Evolutionary conservation across 2,113 vertebrate genomes (phyloP), one percentile per base, ranked within the genome.

Genomic region (Octodon degus): DNA sequence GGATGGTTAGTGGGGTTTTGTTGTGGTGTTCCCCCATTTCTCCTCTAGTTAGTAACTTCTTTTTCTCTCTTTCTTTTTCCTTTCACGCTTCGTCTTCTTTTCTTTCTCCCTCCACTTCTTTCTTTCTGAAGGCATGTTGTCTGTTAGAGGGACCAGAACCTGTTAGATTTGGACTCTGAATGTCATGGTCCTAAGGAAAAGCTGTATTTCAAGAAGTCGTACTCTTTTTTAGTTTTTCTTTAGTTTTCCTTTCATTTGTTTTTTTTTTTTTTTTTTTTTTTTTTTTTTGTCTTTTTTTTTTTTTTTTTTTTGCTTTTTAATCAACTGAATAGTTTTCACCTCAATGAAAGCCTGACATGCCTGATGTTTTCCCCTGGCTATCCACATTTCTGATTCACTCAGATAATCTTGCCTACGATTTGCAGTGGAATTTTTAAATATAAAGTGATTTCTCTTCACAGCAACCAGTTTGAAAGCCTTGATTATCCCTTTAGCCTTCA

Each of bases 381-480:
- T 55, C 91, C 92, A 86, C 68, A 97, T 90, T 94, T 95, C 91
- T 97, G 90, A 95, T 85, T 92, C 92, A 94, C 81, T 65, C 80
- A 81, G 55, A 32, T 94, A 96, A 97, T 81, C 55, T 90, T 90
- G 88, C 79, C 79, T 94, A 85, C 89, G 91, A 91, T 90, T 87
- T 70, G 58, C 55, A 70, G 53, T 58, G 63, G 62, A 97, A 95
- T 89, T 93, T 95, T 96, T 97, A 97, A 89, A 80, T 89, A 74
- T 95, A 67, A 93, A 84, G 86, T 93, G 96, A 89, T 91, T 97
- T 97, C 90, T 60, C 47, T 5, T 88, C 47, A 9, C 37, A 27
- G 62, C 87, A 95, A 95, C 95, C 62, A 92, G 86, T 87, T 96
- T 96, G 94, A 89, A 62, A 95, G 55, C 1, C n/a, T 95, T 72